phyloP scores from a whole-genome alignment of 2,888 invertebrate genomes.

The Callyntrura sp. region DNA sequence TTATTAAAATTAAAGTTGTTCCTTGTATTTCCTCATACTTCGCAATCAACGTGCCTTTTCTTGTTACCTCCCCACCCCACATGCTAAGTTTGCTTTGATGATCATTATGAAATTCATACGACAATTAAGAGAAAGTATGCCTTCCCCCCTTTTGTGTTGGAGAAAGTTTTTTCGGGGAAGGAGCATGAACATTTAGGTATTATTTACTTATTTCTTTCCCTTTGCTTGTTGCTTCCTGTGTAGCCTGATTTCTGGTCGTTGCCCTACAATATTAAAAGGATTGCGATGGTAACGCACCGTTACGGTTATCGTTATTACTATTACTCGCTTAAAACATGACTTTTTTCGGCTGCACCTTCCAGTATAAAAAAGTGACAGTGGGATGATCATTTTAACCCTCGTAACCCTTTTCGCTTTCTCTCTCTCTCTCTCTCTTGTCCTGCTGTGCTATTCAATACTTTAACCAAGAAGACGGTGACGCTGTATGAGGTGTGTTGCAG shows the following conservation, averaged over 20 bases:
- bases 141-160: background rate
- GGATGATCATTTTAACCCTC: background rate
- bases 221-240: constrained; percentile 30
- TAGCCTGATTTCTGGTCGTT: background rate
- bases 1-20: no score
- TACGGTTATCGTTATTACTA: constrained; percentile 64
- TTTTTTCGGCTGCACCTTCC: background rate
- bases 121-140: no score
- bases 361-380: background rate
- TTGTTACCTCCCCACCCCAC: no score
- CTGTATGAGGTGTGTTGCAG: background rate
- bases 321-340: constrained; percentile 36
- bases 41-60: background rate
- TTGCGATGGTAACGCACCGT: constrained; percentile 39
- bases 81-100: no score
- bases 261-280: constrained; percentile 24
- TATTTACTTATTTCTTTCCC: background rate
- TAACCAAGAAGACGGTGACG: background rate
- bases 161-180: background rate
- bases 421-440: background rate
- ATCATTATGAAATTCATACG: no score
- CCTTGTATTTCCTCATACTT: background rate
- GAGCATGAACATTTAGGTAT: background rate
- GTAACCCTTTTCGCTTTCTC: background rate
- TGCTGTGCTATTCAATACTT: constrained; percentile 5